A percentile compares a stretch with the other conserved stretches of the same genome.
Evolutionary conservation across 2,113 vertebrate genomes (phyloP).

Genomic region (Oreochromis aureus): DNA sequence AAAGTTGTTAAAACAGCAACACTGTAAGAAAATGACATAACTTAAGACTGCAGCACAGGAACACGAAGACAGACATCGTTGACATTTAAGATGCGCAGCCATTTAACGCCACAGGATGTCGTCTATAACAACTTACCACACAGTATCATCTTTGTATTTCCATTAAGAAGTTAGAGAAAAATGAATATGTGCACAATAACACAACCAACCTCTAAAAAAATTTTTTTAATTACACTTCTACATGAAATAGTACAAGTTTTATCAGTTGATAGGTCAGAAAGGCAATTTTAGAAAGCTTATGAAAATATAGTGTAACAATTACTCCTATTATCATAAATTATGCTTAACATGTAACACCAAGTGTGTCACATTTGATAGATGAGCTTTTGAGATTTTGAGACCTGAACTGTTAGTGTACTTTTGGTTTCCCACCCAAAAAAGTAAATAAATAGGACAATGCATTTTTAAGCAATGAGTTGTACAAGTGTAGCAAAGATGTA

Average conservation of each 20-base stretch:
- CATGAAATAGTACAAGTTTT: background rate
- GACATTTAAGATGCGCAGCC: accelerated
- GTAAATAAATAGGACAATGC: background rate
- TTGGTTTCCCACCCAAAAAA: background rate
- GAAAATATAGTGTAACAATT: background rate
- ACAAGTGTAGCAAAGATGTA: background rate
- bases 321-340: background rate
- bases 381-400: background rate
- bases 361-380: background rate
- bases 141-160: background rate
- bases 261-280: background rate
- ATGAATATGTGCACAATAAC: background rate
- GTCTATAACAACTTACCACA: background rate
- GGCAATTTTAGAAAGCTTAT: background rate
- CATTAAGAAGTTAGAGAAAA: background rate
- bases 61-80: background rate
- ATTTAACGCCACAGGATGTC: background rate
- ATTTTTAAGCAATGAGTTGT: background rate
- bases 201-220: background rate
- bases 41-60: background rate
- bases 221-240: background rate
- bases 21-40: background rate
- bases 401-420: background rate
- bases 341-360: background rate
- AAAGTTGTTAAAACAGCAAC: background rate